These are phyloP conservation scores for Philotrypesis tridentata DNA, from an alignment of 1,140 invertebrate species.

Conservation along the genomic window DNA sequence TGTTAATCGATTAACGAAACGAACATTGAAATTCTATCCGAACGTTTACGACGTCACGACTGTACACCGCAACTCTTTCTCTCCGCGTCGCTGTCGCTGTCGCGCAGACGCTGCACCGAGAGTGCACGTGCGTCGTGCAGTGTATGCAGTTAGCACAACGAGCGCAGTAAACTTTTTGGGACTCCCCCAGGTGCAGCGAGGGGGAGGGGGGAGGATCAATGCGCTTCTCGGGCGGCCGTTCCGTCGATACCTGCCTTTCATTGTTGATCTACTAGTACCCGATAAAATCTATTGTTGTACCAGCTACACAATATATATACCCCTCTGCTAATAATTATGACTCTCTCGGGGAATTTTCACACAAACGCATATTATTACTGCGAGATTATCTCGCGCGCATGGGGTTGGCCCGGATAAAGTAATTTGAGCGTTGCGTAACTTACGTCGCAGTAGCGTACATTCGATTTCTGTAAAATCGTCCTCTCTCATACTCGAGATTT, in stretches of 20 bases:
- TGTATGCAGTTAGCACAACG: too few relatives aligned
- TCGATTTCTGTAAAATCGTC: too few relatives aligned
- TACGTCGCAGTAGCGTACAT: neutral
- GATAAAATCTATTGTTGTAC: conserved; percentile 3
- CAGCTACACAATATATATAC: neutral
- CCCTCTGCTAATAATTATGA: neutral
- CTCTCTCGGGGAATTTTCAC: neutral
- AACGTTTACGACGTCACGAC: conserved; percentile 34
- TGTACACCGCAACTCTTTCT: conserved; percentile 1
- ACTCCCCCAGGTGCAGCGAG: neutral
- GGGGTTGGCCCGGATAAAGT: neutral
- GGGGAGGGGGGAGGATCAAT: neutral
- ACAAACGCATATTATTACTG: neutral
- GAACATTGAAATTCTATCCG: conserved; percentile 23
- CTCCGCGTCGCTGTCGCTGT: too few relatives aligned
- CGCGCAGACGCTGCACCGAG: too few relatives aligned
- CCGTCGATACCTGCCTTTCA: neutral
- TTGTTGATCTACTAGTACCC: neutral
- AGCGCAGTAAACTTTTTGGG: conserved; percentile 13
- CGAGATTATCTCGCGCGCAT: neutral
- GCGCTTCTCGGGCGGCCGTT: neutral
- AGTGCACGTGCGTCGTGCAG: neutral
- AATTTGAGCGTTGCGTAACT: neutral
- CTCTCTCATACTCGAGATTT: too few relatives aligned
- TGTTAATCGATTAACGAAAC: conserved; percentile 47